These are phyloP conservation scores for Copidosoma floridanum DNA, from an alignment of 1,140 invertebrate species.

Conservation along the genomic window DNA sequence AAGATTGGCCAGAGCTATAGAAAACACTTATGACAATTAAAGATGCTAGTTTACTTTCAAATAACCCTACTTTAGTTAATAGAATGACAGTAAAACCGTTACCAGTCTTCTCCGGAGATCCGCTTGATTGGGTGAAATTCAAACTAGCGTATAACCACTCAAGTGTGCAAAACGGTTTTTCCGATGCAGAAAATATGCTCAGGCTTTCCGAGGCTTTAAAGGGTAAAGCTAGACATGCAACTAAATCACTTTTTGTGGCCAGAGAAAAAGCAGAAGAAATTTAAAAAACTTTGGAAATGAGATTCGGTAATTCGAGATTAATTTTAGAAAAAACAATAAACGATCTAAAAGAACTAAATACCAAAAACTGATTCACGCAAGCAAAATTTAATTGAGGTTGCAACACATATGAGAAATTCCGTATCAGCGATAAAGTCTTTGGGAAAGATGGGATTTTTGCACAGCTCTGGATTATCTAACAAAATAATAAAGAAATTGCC, in stretches of 20 bases:
- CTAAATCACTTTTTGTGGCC: background rate
- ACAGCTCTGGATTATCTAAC: too few relatives aligned
- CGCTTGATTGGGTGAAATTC: background rate
- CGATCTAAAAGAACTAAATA: too few relatives aligned
- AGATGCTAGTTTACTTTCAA: background rate
- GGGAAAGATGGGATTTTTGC: too few relatives aligned
- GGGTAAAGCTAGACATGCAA: background rate
- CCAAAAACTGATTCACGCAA: too few relatives aligned
- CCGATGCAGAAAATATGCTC: background rate
- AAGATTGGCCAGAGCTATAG: background rate
- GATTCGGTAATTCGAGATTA: background rate
- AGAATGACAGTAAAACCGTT: background rate
- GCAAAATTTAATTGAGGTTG: too few relatives aligned
- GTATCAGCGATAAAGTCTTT: too few relatives aligned
- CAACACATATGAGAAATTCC: too few relatives aligned
- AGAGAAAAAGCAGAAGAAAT: background rate
- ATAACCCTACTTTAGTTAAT: background rate
- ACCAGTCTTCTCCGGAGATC: background rate
- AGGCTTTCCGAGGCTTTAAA: background rate
- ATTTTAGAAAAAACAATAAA: too few relatives aligned
- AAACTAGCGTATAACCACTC: background rate
- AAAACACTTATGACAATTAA: background rate
- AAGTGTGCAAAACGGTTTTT: background rate
- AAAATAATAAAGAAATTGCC: too few relatives aligned
- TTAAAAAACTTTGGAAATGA: background rate